Percentiles rank a stretch among this genome's conserved stretches.
These are phyloP conservation scores for Phaethornis superciliosus DNA, from an alignment of 2,113 vertebrate genomes.

Conservation along the genomic window DNA sequence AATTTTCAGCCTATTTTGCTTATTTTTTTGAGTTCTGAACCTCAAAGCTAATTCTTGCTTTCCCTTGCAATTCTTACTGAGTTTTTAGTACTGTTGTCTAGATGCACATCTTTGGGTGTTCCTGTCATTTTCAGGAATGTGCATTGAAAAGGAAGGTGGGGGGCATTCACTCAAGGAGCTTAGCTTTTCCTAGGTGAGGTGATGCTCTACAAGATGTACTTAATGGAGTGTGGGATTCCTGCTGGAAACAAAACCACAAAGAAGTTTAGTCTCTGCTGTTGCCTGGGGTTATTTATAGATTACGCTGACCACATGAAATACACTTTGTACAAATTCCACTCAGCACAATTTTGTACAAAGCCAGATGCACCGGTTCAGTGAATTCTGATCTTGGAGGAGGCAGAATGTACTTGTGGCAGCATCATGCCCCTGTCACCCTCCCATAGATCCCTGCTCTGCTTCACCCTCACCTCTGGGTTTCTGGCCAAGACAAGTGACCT, in stretches of 20 bases:
- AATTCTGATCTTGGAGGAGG: neutral
- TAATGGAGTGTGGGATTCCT: neutral
- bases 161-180: neutral
- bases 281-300: slow-evolving; percentile 10
- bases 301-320: neutral
- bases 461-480: neutral
- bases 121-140: neutral
- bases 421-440: neutral
- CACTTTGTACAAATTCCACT: neutral
- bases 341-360: neutral
- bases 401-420: neutral
- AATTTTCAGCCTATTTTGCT: neutral
- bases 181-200: neutral
- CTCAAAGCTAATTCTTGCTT: neutral
- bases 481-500: neutral
- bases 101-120: neutral
- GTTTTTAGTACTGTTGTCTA: neutral
- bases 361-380: neutral
- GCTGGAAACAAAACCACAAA: neutral
- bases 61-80: neutral
- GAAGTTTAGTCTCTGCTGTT: neutral
- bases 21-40: neutral
- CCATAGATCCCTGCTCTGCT: neutral
- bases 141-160: neutral
- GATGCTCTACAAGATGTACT: neutral